Evolutionary conservation across 2,888 invertebrate genomes (phyloP).

Genomic region (Athalia cordata): DNA sequence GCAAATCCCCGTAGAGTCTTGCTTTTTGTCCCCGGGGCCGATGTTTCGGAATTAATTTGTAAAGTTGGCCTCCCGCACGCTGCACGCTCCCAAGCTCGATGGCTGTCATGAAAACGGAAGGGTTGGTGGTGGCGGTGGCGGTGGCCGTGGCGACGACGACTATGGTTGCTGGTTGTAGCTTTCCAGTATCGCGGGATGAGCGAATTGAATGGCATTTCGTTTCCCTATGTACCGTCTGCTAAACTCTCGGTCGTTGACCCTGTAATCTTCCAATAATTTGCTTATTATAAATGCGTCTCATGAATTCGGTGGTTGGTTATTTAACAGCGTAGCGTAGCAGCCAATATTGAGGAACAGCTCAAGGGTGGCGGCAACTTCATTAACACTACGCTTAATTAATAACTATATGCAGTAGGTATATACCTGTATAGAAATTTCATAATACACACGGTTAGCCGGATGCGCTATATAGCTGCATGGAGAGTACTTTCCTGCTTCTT

Average conservation of each 20-base stretch:
- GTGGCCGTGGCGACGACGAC: conserved; percentile 32
- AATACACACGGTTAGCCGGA: background rate
- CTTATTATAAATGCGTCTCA: background rate
- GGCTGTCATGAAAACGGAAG: conserved; percentile 39
- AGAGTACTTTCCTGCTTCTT: background rate
- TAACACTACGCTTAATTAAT: background rate
- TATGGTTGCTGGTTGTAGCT: background rate
- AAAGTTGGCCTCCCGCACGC: conserved; percentile 57
- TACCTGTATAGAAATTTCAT: conserved; percentile 12
- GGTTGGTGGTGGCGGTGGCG: conserved; percentile 31
- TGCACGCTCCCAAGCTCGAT: conserved; percentile 49
- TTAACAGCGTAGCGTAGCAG: conserved; percentile 9
- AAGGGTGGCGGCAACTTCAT: background rate
- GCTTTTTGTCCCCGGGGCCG: conserved; percentile 56
- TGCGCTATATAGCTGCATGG: background rate
- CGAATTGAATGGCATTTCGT: background rate
- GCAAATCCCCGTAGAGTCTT: conserved; percentile 54
- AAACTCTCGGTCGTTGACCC: conserved; percentile 1
- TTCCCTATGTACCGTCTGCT: background rate
- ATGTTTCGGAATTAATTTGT: conserved; percentile 67
- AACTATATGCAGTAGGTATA: background rate
- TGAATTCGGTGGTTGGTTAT: conserved; percentile 1
- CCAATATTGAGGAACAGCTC: conserved; percentile 19
- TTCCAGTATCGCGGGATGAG: conserved; percentile 4
- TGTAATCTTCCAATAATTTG: conserved; percentile 15